A percentile compares a stretch with the other conserved stretches of the same genome.
Evolutionary conservation across 1,140 invertebrate genomes (phyloP).

Genomic region (Lineus longissimus): DNA sequence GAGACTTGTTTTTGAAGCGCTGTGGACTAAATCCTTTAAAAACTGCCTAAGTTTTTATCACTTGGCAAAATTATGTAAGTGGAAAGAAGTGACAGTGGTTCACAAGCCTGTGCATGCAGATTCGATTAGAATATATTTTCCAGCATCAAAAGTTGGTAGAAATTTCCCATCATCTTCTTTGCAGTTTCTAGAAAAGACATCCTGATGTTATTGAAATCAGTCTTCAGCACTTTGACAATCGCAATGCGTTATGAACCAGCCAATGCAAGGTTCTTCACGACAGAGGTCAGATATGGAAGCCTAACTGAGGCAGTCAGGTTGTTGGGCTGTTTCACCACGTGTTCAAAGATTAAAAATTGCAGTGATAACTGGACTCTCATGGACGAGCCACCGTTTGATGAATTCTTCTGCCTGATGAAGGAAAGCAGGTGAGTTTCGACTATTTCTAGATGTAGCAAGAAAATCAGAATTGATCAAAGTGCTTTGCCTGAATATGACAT

Average conservation of each 20-base stretch:
- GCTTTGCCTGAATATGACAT: too few relatives aligned
- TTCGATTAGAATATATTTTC: too few relatives aligned
- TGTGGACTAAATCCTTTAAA: too few relatives aligned
- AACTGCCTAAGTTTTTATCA: too few relatives aligned
- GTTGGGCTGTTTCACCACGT: slow-evolving; percentile 79
- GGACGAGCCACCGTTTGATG: slow-evolving; percentile 28
- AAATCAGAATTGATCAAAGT: too few relatives aligned
- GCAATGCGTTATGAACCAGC: slow-evolving; percentile 99
- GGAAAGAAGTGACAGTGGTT: too few relatives aligned
- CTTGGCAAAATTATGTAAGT: too few relatives aligned
- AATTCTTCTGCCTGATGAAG: slow-evolving; percentile 35
- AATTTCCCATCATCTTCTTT: slow-evolving; percentile 16
- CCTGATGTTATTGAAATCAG: slow-evolving; percentile 67
- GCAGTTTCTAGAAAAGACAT: slow-evolving; percentile 40
- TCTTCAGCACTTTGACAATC: slow-evolving; percentile 92
- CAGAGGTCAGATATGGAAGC: slow-evolving; percentile 89
- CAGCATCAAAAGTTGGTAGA: too few relatives aligned
- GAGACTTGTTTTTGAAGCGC: too few relatives aligned
- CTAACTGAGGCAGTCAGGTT: slow-evolving; percentile 86
- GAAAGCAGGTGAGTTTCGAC: slow-evolving; percentile 29
- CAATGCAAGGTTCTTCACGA: slow-evolving; percentile 96
- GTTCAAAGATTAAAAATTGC: slow-evolving; percentile 32
- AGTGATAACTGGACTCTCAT: slow-evolving; percentile 35
- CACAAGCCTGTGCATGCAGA: too few relatives aligned
- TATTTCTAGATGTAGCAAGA: background rate